These are phyloP conservation scores for Molothrus ater DNA, from an alignment of 2,797 vertebrate species.

Conservation along the genomic window DNA sequence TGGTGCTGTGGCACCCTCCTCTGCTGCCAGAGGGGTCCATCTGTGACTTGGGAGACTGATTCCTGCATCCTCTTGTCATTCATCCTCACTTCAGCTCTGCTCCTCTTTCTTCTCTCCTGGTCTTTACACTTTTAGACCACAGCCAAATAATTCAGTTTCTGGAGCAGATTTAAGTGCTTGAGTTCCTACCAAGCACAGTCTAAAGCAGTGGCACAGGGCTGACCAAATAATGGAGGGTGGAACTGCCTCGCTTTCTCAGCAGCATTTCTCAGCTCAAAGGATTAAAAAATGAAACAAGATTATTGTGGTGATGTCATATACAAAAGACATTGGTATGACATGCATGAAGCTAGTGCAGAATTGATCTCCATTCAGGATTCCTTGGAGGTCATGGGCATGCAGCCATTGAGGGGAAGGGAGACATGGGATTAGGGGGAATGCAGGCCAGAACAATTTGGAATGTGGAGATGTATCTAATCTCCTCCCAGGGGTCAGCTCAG, in stretches of 20 bases:
- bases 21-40: neutral
- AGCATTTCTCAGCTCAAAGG: neutral
- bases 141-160: neutral
- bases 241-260: neutral
- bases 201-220: neutral
- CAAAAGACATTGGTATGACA: neutral
- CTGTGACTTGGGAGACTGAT: neutral
- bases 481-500: neutral
- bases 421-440: neutral
- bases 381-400: neutral
- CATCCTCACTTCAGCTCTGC: neutral
- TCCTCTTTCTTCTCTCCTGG: neutral
- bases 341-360: neutral
- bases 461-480: neutral
- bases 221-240: neutral
- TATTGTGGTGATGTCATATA: neutral
- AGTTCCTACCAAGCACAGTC: neutral
- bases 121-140: neutral
- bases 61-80: neutral
- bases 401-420: neutral
- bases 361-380: neutral
- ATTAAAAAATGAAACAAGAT: neutral
- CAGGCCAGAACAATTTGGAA: neutral
- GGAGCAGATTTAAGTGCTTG: neutral
- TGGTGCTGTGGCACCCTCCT: neutral